Evolutionary conservation across 2,113 vertebrate genomes (phyloP).

Genomic region (Psilopogon haemacephalus): DNA sequence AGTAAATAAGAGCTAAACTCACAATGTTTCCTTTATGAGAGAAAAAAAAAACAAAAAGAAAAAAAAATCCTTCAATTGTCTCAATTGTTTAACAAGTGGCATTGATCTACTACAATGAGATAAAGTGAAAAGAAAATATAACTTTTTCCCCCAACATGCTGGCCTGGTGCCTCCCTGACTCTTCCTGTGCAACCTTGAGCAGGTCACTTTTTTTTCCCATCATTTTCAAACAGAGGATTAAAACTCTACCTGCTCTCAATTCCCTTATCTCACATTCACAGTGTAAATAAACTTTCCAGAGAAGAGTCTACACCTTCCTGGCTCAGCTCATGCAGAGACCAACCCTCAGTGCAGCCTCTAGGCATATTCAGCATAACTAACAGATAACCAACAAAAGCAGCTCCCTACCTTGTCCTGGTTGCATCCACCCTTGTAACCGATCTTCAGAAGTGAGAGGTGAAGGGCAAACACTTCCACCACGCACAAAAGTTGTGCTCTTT

Average conservation of each 20-base stretch:
- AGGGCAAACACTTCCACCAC: neutral
- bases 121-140: neutral
- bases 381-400: neutral
- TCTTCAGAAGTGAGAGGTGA: neutral
- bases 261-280: neutral
- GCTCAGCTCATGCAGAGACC: neutral
- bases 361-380: neutral
- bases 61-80: neutral
- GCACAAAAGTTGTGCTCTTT: neutral
- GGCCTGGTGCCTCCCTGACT: neutral
- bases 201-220: neutral
- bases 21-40: neutral
- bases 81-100: neutral
- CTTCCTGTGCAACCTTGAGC: neutral
- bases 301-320: neutral
- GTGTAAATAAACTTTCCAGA: neutral
- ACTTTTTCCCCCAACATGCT: neutral
- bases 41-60: neutral
- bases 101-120: neutral
- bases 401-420: neutral
- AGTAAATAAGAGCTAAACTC: neutral
- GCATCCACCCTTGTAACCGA: neutral
- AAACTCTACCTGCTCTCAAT: neutral
- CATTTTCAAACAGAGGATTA: neutral
- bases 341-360: neutral